Base-by-base conservation (phyloP, 2,888 invertebrate genomes). In the Macrophya alboannulata region DNA sequence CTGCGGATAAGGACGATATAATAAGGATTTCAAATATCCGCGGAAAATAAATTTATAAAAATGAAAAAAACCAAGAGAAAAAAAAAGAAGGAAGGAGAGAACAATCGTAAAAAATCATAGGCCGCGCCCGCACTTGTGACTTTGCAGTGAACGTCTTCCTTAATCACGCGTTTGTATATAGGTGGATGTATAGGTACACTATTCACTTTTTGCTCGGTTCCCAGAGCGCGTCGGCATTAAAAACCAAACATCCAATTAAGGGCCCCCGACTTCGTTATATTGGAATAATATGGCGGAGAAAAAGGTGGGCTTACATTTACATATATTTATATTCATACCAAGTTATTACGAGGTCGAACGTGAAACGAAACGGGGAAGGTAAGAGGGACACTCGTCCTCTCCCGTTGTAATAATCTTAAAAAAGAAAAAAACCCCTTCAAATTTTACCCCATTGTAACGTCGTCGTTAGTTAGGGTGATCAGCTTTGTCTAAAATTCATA, bases 231-330 rank as follows among this genome's bases (percentile, higher is more conserved):
- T 55, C 21, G 25, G 72, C 84, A 84, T 85, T 85, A 85, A 84
- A 83, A 83, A 85, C 62, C 84, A 84, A 85, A 85, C 85, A 71
- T 85, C 85, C 85, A 85, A 85, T 85, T 85, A 85, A 85, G 85
- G 74, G 62, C 45, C n/a, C n/a, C 74, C 45, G 85, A 85, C 85
- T 85, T 85, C 85, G 85, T 85, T 85, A 85, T 87, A 85, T 87
- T 43, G 86, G 86, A 88, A 87, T 88, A 88, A 88, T 87, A 86
- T 84, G 86, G 85, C 84, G 43, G 48, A 72, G 83, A 68, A 83
- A 68, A 83, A 31, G 83, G 85, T 76, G 85, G 62, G 74, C 45
- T 59, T 74, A 65, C 84, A 85, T 85, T 85, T 85, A 62, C 85
- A 85, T 85, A 85, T 74, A 85, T 85, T 85, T 84, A 72, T 85